Base-by-base conservation (phyloP, 2,113 vertebrate genomes). In the Hippotragus niger region DNA sequence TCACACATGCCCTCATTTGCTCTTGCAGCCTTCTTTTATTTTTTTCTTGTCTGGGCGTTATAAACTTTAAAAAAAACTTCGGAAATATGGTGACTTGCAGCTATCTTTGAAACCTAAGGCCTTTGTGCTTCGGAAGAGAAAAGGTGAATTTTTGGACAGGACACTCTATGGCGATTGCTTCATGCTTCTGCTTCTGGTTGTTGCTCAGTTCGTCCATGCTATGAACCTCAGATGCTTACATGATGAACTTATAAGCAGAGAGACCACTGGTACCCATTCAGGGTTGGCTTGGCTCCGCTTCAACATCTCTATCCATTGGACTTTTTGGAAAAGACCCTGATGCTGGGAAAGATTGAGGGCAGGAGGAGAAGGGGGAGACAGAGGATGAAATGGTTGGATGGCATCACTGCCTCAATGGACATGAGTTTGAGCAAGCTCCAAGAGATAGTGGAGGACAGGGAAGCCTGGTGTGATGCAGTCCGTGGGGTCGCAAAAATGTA, bases 121-220 rank as follows among this genome's bases (percentile, higher is more conserved):
- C 40, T 81, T 76, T 76, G 45, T 89, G 52, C 29, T 88, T 92
- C 19, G 92, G 76, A 96, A 94, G 25, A 98, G 93, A 96, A 11
- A 98, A 88, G 84, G 91, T 71, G n/a, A 86, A 82, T 96, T 96
- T 93, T 92, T 96, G 83, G 74, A 3, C 91, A 19, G 50, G 40
- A 64, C 16, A 29, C 88, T 93, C 17, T 89, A 55, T 85, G 83
- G 40, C 55, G 52, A 87, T 90, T 94, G 45, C 93, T 90, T 97
- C 90, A 67, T 98, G 76, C 25, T 60, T 33, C 12, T 95, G 17
- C 89, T 91, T 74, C 76, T 94, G 52, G 50, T 57, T 53, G 11
- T 19, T 57, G 57, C 40, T 55, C 81, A 95, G 33, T 76, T 43
- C 19, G 25, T 76, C 23, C 64, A 96, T 2, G 29, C 25, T 19